Conservation (phyloP, 2,113 vertebrate species). For the Amblyopsis rosae region DNA sequence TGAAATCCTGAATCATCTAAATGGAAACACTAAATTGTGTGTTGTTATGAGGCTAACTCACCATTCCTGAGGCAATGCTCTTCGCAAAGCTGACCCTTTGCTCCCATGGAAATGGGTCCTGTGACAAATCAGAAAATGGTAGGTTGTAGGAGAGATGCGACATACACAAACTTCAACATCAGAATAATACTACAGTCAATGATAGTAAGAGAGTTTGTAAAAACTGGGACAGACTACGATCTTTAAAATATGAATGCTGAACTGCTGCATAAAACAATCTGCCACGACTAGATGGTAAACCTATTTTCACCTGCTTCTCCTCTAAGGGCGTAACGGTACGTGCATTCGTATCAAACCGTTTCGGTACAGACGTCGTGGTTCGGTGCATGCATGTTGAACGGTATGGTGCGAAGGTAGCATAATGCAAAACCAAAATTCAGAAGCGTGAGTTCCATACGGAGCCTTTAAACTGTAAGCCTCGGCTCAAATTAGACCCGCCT, state of each 20-base stretch:
- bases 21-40: not conserved
- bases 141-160: slow-evolving; percentile 3
- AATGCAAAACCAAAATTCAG: too few relatives aligned
- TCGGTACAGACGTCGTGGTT: too few relatives aligned
- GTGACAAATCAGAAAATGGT: slow-evolving; percentile 43
- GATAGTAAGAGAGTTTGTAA: not conserved
- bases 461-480: too few relatives aligned
- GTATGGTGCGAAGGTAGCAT: too few relatives aligned
- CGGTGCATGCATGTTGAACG: too few relatives aligned
- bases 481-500: too few relatives aligned
- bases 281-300: slow-evolving; percentile 11
- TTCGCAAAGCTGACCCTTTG: slow-evolving; percentile 94
- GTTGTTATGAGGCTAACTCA: slow-evolving; percentile 68
- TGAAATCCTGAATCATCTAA: too few relatives aligned
- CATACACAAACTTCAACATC: slow-evolving; percentile 6
- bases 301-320: slow-evolving; percentile 50
- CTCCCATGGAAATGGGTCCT: slow-evolving; percentile 92
- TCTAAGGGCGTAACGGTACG: too few relatives aligned
- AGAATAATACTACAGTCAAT: not conserved
- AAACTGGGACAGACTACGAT: not conserved
- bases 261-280: not conserved
- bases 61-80: slow-evolving; percentile 94
- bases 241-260: not conserved
- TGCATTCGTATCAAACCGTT: too few relatives aligned
- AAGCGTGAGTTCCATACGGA: too few relatives aligned